Evolutionary conservation across 2,888 invertebrate species (phyloP).

Genomic region (Pyrocoelia pectoralis): DNA sequence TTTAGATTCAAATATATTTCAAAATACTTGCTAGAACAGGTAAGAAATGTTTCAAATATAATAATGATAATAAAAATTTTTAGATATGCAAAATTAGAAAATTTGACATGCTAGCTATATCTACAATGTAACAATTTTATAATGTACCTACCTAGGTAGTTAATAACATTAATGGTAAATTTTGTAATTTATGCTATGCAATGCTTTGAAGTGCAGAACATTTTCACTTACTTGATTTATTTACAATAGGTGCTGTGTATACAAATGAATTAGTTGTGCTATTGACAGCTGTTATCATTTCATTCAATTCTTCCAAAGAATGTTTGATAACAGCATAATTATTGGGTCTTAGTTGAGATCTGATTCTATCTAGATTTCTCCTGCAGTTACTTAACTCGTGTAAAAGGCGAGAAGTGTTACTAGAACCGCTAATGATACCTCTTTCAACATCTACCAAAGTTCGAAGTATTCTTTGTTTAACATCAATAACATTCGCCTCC

Average conservation of each 20-base stretch:
- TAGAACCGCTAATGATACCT: not conserved
- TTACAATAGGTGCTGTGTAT: not conserved
- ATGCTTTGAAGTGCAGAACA: not conserved
- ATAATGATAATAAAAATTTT: too few species aligned
- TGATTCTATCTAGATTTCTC: conserved; percentile 3
- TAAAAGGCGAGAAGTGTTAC: not conserved
- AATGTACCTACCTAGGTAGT: too few species aligned
- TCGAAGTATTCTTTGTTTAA: conserved; percentile 4
- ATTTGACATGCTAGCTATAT: too few species aligned
- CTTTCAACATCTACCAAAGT: not conserved
- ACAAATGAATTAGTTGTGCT: not conserved
- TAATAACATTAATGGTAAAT: too few species aligned
- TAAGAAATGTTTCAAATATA: too few species aligned
- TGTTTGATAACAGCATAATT: not conserved
- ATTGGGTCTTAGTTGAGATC: not conserved
- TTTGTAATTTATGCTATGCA: too few species aligned
- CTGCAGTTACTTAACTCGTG: not conserved
- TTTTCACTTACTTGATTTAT: conserved; percentile 1
- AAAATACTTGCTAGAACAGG: too few species aligned
- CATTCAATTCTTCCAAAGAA: not conserved
- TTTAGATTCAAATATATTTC: too few species aligned
- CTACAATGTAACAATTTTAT: too few species aligned
- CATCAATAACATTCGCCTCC: not conserved
- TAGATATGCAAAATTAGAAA: too few species aligned
- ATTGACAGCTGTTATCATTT: not conserved